Evolutionary conservation across 2,113 vertebrate genomes (phyloP).

Genomic region (Alethe diademata): DNA sequence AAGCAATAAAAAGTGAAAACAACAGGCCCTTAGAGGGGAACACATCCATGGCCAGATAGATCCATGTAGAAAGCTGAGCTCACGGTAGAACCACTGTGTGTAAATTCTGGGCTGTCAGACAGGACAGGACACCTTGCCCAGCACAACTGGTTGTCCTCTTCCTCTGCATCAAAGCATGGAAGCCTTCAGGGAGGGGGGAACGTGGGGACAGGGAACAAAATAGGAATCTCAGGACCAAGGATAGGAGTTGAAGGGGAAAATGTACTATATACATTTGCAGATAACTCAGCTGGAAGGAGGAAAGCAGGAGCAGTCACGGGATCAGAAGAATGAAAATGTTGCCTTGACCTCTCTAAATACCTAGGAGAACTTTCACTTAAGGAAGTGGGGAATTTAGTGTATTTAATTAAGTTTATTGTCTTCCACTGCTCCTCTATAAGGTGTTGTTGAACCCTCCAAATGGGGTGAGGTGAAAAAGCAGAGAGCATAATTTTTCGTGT

Average conservation of each 20-base stretch:
- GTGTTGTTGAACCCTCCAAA: background rate
- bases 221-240: background rate
- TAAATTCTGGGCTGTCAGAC: background rate
- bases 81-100: rapidly evolving
- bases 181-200: rapidly evolving
- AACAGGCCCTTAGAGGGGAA: background rate
- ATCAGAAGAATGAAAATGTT: background rate
- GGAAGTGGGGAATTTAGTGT: background rate
- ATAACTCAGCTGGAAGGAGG: background rate
- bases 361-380: background rate
- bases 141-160: background rate
- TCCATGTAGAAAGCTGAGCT: background rate
- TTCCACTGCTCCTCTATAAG: background rate
- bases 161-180: background rate
- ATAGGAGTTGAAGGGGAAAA: background rate
- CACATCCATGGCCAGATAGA: background rate
- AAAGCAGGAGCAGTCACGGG: background rate
- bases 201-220: background rate
- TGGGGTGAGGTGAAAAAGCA: background rate
- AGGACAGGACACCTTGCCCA: background rate
- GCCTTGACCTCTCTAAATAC: background rate
- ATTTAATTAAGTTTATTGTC: background rate
- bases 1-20: background rate
- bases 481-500: background rate
- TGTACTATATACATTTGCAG: background rate